Conservation (phyloP, 1,140 invertebrate species). For the Pararge aegeria region DNA sequence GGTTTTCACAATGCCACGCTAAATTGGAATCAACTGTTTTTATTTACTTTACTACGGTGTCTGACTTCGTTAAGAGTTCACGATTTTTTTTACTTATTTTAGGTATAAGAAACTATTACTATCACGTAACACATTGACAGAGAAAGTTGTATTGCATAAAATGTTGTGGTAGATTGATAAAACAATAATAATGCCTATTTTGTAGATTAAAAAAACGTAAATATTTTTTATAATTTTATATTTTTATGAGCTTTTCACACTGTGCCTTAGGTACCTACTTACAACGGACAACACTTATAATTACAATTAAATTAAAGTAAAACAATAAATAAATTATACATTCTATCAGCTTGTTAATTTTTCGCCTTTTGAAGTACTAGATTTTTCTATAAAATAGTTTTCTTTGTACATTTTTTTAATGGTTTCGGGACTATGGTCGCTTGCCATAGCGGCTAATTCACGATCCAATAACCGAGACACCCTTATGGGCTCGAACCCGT, state of each 20-base stretch:
- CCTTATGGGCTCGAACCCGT: slow-evolving; percentile 70
- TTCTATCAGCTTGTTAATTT: slow-evolving; percentile 53
- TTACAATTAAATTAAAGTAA: slow-evolving; percentile 14
- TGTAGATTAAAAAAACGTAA: background rate
- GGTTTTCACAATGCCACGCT: slow-evolving; percentile 37
- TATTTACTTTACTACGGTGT: slow-evolving; percentile 48
- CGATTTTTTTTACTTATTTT: slow-evolving; percentile 51
- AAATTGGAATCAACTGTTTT: slow-evolving; percentile 50
- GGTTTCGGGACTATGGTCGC: slow-evolving; percentile 57
- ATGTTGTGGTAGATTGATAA: slow-evolving; percentile 1
- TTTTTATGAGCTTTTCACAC: slow-evolving; percentile 6
- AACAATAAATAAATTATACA: slow-evolving; percentile 26
- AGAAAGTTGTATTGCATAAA: slow-evolving; percentile 64
- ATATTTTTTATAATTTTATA: slow-evolving; percentile 10
- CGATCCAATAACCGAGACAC: slow-evolving; percentile 53
- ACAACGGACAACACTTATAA: slow-evolving; percentile 11
- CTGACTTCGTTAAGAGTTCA: slow-evolving; percentile 44
- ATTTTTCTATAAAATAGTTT: slow-evolving; percentile 73
- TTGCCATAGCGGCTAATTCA: slow-evolving; percentile 61
- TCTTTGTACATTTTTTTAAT: slow-evolving; percentile 72
- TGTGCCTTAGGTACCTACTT: no score
- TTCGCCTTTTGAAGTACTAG: slow-evolving; percentile 44
- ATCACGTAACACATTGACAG: slow-evolving; percentile 66
- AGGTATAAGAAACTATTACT: slow-evolving; percentile 40
- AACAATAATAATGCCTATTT: background rate